phyloP scores from a whole-genome alignment of 2,888 invertebrate species.

The Thera britannica region DNA sequence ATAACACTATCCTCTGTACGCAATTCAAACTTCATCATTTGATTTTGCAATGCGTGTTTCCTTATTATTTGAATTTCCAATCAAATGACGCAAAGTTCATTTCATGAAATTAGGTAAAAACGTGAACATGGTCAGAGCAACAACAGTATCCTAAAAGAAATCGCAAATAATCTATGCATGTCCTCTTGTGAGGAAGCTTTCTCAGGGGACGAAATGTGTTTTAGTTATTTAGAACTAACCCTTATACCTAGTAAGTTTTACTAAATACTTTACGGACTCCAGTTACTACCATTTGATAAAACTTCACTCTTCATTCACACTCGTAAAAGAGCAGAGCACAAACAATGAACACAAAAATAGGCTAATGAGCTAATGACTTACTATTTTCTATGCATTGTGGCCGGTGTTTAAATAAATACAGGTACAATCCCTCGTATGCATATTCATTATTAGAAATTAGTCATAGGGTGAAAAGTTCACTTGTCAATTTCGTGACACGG shows the following conservation, averaged over 20 bases:
- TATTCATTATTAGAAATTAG: constrained; percentile 57
- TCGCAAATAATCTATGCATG: too few species aligned
- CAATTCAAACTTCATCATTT: not conserved
- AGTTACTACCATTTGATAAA: not conserved
- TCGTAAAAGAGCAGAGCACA: not conserved
- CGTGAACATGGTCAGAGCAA: too few species aligned
- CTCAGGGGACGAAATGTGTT: too few species aligned
- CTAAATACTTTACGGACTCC: too few species aligned
- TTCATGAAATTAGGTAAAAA: too few species aligned
- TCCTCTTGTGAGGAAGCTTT: too few species aligned
- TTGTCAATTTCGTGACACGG: constrained; percentile 67
- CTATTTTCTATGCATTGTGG: constrained; percentile 76
- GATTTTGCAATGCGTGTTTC: not conserved
- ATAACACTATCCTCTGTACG: not conserved
- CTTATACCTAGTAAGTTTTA: too few species aligned
- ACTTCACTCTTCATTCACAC: constrained; percentile 1
- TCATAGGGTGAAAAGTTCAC: constrained; percentile 52
- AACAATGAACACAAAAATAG: constrained; percentile 1
- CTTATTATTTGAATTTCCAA: not conserved
- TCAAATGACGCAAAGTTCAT: too few species aligned
- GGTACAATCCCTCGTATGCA: constrained; percentile 43
- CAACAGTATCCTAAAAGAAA: too few species aligned
- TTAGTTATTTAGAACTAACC: too few species aligned
- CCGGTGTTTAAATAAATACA: constrained; percentile 50
- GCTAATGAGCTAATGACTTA: constrained; percentile 62